Percentiles rank a stretch among this genome's conserved stretches.
These are phyloP conservation scores for Cyaniris semiargus DNA, from an alignment of 2,888 invertebrate species.

Conservation along the genomic window DNA sequence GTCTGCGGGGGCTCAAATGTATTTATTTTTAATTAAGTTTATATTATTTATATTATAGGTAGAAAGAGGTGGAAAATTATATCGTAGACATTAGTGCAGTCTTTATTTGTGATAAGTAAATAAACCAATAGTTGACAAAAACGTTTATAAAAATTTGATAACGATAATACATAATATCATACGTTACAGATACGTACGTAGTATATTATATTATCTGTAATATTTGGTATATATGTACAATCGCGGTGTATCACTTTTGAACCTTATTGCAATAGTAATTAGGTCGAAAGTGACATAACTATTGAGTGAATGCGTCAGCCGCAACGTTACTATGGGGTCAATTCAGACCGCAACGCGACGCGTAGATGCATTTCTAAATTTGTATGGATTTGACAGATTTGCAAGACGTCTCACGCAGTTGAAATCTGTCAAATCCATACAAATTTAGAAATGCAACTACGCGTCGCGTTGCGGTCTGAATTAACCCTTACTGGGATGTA, in stretches of 20 bases:
- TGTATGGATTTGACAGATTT: too few relatives aligned
- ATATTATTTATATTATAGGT: neutral
- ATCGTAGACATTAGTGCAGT: neutral
- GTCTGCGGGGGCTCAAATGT: too few relatives aligned
- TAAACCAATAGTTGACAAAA: neutral
- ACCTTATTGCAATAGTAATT: neutral
- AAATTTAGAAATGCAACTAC: too few relatives aligned
- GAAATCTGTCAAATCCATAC: too few relatives aligned
- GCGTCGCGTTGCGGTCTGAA: too few relatives aligned
- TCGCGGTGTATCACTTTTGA: neutral
- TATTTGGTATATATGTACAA: neutral
- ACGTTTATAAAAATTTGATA: conserved; percentile 4
- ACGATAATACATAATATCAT: neutral
- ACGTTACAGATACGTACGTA: neutral
- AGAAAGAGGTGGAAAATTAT: neutral
- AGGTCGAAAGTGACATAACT: neutral
- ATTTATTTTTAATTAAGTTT: too few relatives aligned
- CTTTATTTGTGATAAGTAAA: neutral
- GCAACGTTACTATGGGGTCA: neutral
- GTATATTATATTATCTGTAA: neutral
- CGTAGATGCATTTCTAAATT: too few relatives aligned
- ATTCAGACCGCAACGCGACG: too few relatives aligned
- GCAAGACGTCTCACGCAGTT: too few relatives aligned
- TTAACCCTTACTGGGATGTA: neutral
- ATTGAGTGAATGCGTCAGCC: neutral